A percentile compares a stretch with the other conserved stretches of the same genome.
Evolutionary conservation across 2,888 invertebrate species (phyloP).

Genomic region (Schrankia costaestrigalis): DNA sequence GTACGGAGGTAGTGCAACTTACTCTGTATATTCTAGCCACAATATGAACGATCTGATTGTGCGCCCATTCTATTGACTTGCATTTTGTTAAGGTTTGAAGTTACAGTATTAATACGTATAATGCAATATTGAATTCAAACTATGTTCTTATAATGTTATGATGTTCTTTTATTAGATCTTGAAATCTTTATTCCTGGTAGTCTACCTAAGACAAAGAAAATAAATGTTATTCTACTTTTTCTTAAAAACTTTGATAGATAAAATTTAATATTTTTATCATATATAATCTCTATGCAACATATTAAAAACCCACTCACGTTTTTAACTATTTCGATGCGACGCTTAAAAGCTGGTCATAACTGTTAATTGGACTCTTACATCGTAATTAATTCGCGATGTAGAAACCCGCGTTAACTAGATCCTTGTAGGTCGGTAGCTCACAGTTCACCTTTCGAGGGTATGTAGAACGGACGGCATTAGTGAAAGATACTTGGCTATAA

Average conservation of each 20-base stretch:
- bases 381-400: slow-evolving; percentile 2
- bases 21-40: slow-evolving; percentile 32
- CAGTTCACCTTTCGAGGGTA: slow-evolving; percentile 4
- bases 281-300: too few species aligned
- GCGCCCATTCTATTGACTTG: slow-evolving; percentile 36
- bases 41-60: slow-evolving; percentile 40
- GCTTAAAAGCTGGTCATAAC: slow-evolving; percentile 9
- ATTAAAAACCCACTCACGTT: too few species aligned
- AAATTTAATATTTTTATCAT: too few species aligned
- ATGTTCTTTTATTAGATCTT: too few species aligned
- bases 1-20: slow-evolving; percentile 43
- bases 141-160: too few species aligned
- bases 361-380: slow-evolving; percentile 8
- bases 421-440: slow-evolving; percentile 4
- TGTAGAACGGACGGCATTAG: slow-evolving; percentile 9
- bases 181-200: too few species aligned
- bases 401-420: slow-evolving; percentile 5
- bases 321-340: too few species aligned
- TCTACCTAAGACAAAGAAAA: too few species aligned
- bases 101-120: slow-evolving; percentile 30
- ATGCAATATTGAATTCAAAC: too few species aligned
- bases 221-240: too few species aligned
- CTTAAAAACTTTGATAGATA: too few species aligned
- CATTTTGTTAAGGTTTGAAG: slow-evolving; percentile 26
- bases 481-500: neutral